phyloP scores from a whole-genome alignment of 2,113 vertebrate genomes.

The Hippoglossus stenolepis region DNA sequence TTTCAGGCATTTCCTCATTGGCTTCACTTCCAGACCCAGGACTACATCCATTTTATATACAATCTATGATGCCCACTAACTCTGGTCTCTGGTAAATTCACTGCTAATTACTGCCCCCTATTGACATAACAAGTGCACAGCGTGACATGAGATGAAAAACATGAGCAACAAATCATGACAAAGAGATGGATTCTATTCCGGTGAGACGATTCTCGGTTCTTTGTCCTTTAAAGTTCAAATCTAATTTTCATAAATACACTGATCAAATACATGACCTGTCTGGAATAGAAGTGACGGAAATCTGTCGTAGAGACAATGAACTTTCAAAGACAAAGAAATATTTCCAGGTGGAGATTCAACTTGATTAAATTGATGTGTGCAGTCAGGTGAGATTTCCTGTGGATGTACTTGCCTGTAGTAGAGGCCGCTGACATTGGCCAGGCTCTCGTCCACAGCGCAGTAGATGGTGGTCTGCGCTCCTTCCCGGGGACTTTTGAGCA shows the following conservation, averaged over 20 bases:
- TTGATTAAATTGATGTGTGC: background rate
- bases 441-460: constrained; percentile 79
- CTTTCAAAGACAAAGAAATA: background rate
- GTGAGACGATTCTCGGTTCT: too few species aligned
- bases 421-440: constrained; percentile 69
- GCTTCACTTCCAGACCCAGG: too few species aligned
- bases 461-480: constrained; percentile 82
- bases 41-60: too few species aligned
- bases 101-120: background rate
- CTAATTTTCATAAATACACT: background rate
- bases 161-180: background rate
- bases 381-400: background rate
- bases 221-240: background rate
- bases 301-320: background rate
- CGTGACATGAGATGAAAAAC: background rate
- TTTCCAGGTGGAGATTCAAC: too few species aligned
- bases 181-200: background rate
- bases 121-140: background rate
- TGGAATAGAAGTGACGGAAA: background rate
- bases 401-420: constrained; percentile 80
- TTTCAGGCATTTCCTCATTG: too few species aligned
- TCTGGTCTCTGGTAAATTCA: background rate
- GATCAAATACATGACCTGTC: background rate
- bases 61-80: too few species aligned
- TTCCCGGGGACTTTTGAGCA: constrained; percentile 76